Evolutionary conservation across 2,113 vertebrate genomes (phyloP), one percentile per base, ranked within the genome.

Genomic region (Orientallactaga bullata): DNA sequence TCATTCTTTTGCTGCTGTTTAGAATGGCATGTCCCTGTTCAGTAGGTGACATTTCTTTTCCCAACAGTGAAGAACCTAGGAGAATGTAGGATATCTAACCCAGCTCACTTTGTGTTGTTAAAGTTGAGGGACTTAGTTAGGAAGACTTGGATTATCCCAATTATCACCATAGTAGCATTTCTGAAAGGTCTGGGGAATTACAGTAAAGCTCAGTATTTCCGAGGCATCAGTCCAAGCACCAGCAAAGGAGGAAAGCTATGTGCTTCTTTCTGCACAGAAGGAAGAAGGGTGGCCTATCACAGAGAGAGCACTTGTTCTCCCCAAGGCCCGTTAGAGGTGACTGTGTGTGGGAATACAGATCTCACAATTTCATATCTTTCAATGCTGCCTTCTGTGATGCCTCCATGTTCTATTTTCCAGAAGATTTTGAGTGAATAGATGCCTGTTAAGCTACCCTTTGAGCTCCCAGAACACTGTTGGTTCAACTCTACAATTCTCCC

Each of bases 241-340:
- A 51, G 35, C 39, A 6, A 85, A 51, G 66, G 61, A 81, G 1
- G 7, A 79, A 4, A 10, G 21, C 8, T 82, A 17, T 10, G 1
- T 1, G 11, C 28, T 39, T 94, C 30, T 89, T 77, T 85, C 82
- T 55, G 47, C 18, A 63, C 32, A 73, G 37, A 55, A 89, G 71
- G 78, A 89, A 76, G 23, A 30, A 89, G 58, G 68, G 2, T 0
- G 60, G 12, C 32, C 15, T 16, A 58, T 68, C 21, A 30, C 39
- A 71, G 32, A 11, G 65, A 37, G 93, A 86, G 69, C 16, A 26
- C 5, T 23, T 5, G 5, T 3, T 28, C 35, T 21, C 2, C 8
- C 20, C 7, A n/a, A 2, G 37, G 10, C 3, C 20, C 8, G 2
- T 21, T 17, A 4, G 15, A 4, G 35, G 0, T 11, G 10, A 93